These are phyloP conservation scores for Benthosema pterotum DNA, from an alignment of 2,797 vertebrate species.

Conservation along the genomic window DNA sequence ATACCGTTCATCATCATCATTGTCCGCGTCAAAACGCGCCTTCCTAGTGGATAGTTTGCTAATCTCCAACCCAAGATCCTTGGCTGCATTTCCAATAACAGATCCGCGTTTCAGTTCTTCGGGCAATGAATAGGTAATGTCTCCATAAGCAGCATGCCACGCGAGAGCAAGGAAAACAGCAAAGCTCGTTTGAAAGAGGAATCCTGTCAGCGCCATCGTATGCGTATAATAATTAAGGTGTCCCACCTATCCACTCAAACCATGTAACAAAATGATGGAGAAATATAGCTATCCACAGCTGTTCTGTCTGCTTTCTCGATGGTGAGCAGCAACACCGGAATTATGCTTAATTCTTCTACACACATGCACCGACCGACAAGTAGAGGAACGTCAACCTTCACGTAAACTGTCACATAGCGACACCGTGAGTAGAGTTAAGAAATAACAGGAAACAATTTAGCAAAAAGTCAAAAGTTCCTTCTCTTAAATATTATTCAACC, in stretches of 20 bases:
- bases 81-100: conserved; percentile 58
- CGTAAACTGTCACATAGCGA: conserved; percentile 48
- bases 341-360: neutral
- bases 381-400: neutral
- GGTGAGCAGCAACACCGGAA: neutral
- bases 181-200: accelerated
- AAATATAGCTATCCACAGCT: neutral
- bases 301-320: neutral
- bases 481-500: too few species aligned
- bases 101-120: conserved; percentile 54
- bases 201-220: conserved; percentile 6
- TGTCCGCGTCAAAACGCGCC: conserved; percentile 59
- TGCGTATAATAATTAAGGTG: too few species aligned
- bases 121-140: conserved; percentile 56
- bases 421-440: conserved; percentile 42
- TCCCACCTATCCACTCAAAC: conserved; percentile 12
- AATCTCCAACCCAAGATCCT: conserved; percentile 63
- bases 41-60: conserved; percentile 44
- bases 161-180: conserved; percentile 14
- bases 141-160: conserved; percentile 39
- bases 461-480: too few species aligned
- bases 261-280: neutral
- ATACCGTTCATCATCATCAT: conserved; percentile 31
- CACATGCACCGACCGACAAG: neutral
- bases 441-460: neutral